Percentiles rank a stretch among this genome's conserved stretches.
Conservation (phyloP, 2,113 vertebrate genomes). For the Pungitius pungitius region DNA sequence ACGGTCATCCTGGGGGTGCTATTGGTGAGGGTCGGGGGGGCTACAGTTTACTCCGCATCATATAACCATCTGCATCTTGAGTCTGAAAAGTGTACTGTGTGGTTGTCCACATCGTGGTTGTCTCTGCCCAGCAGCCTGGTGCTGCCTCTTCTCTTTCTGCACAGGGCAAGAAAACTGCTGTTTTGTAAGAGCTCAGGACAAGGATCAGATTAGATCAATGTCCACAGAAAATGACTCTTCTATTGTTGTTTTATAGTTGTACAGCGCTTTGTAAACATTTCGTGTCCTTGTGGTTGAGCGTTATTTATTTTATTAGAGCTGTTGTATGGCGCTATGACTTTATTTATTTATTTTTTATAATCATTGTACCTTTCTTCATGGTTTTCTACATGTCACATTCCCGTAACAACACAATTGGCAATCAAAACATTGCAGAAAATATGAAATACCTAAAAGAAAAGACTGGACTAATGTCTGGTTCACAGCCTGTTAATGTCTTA, state of each 20-base stretch:
- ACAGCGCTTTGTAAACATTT: no score
- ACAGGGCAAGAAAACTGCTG: constrained; percentile 7
- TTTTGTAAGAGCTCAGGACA: neutral
- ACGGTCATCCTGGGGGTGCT: neutral
- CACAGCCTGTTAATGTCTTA: neutral
- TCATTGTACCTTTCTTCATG: no score
- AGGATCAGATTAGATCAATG: neutral
- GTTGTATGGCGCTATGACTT: no score
- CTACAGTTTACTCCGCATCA: accelerated
- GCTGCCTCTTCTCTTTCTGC: constrained; percentile 23
- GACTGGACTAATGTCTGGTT: neutral
- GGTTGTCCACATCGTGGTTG: accelerated
- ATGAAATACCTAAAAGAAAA: neutral
- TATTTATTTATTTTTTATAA: no score
- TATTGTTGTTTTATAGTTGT: no score
- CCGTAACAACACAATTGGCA: no score
- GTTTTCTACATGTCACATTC: no score
- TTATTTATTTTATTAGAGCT: neutral
- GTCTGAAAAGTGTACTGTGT: accelerated
- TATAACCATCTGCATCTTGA: neutral
- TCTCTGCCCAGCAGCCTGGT: constrained; percentile 3
- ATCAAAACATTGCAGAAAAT: neutral
- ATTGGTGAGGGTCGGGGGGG: neutral
- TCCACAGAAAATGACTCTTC: no score
- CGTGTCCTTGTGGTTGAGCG: no score